Percentiles rank a stretch among this genome's conserved stretches.
These are phyloP conservation scores for Crenuchus spilurus DNA, from an alignment of 2,797 vertebrate species.

Conservation along the genomic window DNA sequence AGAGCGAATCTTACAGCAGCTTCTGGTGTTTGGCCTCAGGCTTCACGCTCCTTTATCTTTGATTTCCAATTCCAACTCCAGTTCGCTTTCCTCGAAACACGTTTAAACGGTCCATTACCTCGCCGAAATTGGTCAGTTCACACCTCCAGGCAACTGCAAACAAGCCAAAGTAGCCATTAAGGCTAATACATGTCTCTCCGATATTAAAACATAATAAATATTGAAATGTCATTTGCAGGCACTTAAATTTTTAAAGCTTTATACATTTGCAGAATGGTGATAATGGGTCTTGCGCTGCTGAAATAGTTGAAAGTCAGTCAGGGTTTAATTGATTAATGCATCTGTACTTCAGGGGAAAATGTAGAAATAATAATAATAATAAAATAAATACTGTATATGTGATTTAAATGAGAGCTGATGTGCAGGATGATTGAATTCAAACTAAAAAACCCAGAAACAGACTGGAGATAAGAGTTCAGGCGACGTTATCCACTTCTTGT, in stretches of 20 bases:
- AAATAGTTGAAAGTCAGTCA: constrained; percentile 17
- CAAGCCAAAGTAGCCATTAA: not conserved
- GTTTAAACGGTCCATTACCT: not conserved
- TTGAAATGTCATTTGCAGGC: constrained; percentile 3
- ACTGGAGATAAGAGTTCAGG: not conserved
- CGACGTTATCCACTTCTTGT: no score
- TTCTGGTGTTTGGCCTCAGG: not conserved
- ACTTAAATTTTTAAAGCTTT: not conserved
- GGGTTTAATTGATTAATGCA: constrained; percentile 35
- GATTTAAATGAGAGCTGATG: not conserved
- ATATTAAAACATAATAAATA: constrained; percentile 29
- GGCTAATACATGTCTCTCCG: not conserved
- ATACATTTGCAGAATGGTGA: not conserved
- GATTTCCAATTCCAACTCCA: no score
- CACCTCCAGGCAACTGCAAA: constrained; percentile 3
- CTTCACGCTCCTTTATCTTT: not conserved
- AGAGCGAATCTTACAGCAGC: no score
- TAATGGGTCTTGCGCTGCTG: constrained; percentile 5
- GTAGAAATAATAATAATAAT: no score
- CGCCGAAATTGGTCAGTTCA: not conserved
- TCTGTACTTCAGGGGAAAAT: constrained; percentile 18
- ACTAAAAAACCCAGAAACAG: not conserved
- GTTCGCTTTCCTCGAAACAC: no score
- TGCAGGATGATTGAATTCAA: not conserved
- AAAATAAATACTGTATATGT: no score